Evolutionary conservation across 2,888 invertebrate genomes (phyloP), one percentile per base, ranked within the genome.

Genomic region (Eudasyphora cyanicolor): DNA sequence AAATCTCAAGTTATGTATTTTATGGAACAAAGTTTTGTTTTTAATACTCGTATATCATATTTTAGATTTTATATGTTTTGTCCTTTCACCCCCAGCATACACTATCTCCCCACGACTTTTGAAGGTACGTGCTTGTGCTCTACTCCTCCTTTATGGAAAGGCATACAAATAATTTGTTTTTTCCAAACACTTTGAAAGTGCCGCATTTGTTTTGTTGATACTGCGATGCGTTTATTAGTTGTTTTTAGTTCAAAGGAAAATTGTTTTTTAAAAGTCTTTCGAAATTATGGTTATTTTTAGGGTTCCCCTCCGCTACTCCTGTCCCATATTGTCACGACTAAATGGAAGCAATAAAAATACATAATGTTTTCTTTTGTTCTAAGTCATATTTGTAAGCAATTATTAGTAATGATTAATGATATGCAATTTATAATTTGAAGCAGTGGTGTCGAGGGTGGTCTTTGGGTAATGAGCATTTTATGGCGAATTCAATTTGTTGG

Each of bases 201-300:
- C 60, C 69, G 74, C 35, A 69, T 77, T 74, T 77, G 21, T 27
- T 12, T 57, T 14, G n/a, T 24, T 64, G 35, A 5, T 3, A 24
- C 1, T 24, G 29, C 60, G 60, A 29, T 2, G n/a, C 32, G 27
- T 60, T 60, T 60, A 27, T 60, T 19, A 8, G 17, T 64, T 2
- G 62, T 62, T 60, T 27, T 29, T 29, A 14, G 1, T 60, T 21
- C 35, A 7, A n/a, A 14, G 57, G 51, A 10, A 38, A 80, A 75
- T 51, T 51, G 57, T 35, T 51, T 70, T 69, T 32, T 32, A 67
- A 67, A 76, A 76, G 45, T 5, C 17, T 78, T 64, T 32, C 67
- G 35, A 78, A 79, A 79, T 76, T 78, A 76, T 78, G 78, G 35
- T 67, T 76, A 82, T 79, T 79, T 74, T 71, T 77, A 27, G 49